Percentiles rank a stretch among this genome's conserved stretches.
phyloP scores from a whole-genome alignment of 2,888 invertebrate genomes.

The Ptychoptera albimana region DNA sequence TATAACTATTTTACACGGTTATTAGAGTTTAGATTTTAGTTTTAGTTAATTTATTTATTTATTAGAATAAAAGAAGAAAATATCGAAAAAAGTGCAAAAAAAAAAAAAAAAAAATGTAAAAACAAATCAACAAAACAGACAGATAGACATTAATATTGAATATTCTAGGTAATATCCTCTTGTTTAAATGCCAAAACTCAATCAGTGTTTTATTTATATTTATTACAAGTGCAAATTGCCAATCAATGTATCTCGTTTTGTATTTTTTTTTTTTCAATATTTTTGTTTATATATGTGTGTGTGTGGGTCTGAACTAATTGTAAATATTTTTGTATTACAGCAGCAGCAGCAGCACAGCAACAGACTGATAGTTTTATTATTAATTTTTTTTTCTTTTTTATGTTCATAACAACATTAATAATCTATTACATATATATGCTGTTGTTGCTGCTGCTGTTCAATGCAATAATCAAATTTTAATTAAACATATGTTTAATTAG shows the following conservation, averaged over 20 bases:
- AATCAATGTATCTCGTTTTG: constrained; percentile 36
- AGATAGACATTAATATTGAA: background rate
- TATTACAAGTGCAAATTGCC: constrained; percentile 35
- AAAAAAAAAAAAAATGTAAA: too few relatives aligned
- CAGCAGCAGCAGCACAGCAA: constrained; percentile 3
- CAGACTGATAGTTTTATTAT: background rate
- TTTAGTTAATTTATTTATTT: too few relatives aligned
- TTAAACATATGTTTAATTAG: too few relatives aligned
- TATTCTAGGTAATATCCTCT: background rate
- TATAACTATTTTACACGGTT: too few relatives aligned
- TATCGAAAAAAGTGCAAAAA: too few relatives aligned
- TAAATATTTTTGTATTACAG: background rate
- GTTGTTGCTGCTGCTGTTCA: too few relatives aligned
- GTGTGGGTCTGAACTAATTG: background rate
- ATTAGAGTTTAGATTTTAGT: too few relatives aligned
- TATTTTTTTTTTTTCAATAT: constrained; percentile 7
- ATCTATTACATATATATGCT: too few relatives aligned
- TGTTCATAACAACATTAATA: too few relatives aligned
- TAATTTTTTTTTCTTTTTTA: constrained; percentile 1
- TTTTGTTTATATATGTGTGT: background rate
- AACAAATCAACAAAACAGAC: background rate
- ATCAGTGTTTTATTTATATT: constrained; percentile 34
- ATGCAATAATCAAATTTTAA: too few relatives aligned
- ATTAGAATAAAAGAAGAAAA: too few relatives aligned
- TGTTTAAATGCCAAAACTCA: constrained; percentile 33